Evolutionary conservation across 2,888 invertebrate species (phyloP), one percentile per base, ranked within the genome.

Genomic region (Ptychoptera contaminata): DNA sequence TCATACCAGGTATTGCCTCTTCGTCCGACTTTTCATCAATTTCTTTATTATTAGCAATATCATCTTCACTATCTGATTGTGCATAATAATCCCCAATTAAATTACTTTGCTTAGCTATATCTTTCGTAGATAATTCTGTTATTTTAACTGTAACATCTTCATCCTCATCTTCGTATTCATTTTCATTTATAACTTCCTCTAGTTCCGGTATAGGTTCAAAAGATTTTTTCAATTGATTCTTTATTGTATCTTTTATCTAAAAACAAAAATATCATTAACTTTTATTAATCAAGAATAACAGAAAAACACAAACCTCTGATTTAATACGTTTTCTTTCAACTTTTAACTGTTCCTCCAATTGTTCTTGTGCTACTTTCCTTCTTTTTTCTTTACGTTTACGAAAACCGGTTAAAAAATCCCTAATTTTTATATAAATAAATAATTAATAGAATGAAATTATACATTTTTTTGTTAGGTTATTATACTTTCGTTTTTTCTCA

Each of bases 351-450:
- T 69, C 67, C 52, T 82, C 73, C 32, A 87, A 61, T 51, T 84
- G 74, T 50, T 81, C 79, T 56, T 82, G 74, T 0, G 84, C 84
- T 53, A 78, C 77, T 54, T 80, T 77, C 56, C 79, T 77, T 39
- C 86, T 70, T 59, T 83, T 78, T 38, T 82, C 62, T 59, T 87
- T 87, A 49, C 87, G 69, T 65, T 85, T 86, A 39, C 75, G 82
- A 59, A 87, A 87, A 2, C 87, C 86, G 50, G 79, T 79, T 29
- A 87, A 63, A 58, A 82, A 87, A 39, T 86, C 83, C 56, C 86
- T 86, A 47, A 16, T 1, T 30, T 37, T 30, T 16, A 31, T 40
- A 12, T 44, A 37, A 45, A 10, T 30, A 16, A 23, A 15, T 15
- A 16, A 31, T 42, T 38, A 31, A 15, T 40, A 14, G 8, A 23